Base-by-base conservation (phyloP, 2,888 invertebrate genomes). In the Escarpia spicata region DNA sequence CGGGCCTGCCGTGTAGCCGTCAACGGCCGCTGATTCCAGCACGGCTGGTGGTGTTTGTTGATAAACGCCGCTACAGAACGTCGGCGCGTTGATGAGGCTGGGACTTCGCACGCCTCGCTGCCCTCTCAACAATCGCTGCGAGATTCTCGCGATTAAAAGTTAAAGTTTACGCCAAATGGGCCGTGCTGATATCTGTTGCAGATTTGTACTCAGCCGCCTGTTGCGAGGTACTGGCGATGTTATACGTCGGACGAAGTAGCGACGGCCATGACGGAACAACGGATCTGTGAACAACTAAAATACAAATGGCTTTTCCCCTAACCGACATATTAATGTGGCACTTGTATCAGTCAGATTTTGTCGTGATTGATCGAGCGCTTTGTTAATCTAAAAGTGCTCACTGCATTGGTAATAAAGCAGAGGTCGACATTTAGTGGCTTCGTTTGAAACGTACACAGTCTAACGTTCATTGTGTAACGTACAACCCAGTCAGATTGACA, bases 161-260 rank as follows among this genome's bases (percentile, higher is more conserved):
- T 75, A 75, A 75, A 75, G 75, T 75, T 75, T 75, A 75, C 26
- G 75, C 75, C 75, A 75, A 75, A 75, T 75, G 75, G 75, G 75
- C 75, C 75, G 75, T 75, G 75, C 75, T 75, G 75, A 75, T 75
- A 26, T 75, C 26, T 26, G 75, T 75, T 26, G 75, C 75, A 75
- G 75, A 75, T 75, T 75, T 75, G 26, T 75, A 75, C n/a, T 26
- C 75, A 6, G 26, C 19, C 75, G 75, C 75, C 75, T 26, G 26
- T 75, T 26, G 75, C 75, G 19, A 75, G 19, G 3, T 15, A 26
- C 19, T 15, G 75, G 2, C n/a, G 75, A 75, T 26, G 6, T 19
- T 75, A 75, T 75, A 75, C 75, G 75, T 26, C 19, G 75, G 52
- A 75, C n/a, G 75, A 75, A 75, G n/a, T 75, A 26, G 4, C 75